Base-by-base conservation (phyloP, 1,140 invertebrate species). In the Paraescarpia echinospica region DNA sequence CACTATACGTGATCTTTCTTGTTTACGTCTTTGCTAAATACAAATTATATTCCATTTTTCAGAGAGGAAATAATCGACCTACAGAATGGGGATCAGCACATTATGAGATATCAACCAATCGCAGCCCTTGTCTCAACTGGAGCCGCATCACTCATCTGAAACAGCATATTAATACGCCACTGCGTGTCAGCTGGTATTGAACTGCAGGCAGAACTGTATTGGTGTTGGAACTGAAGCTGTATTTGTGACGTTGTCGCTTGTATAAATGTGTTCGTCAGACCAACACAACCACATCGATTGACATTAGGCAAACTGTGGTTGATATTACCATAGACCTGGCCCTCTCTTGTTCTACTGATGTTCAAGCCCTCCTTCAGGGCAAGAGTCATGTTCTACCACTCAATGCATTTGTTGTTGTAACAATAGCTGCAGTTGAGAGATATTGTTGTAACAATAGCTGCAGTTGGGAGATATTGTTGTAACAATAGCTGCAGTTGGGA, bases 21-120 rank as follows among this genome's bases (percentile, higher is more conserved):
- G 22, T 92, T 48, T 91, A 33, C 92, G 18, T 77, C 14, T 48
- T 8, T 48, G 14, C 5, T 48, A 48, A 48, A 27, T 31, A 27
- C 59, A 22, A 31, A 27, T 77, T 77, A 14, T 77, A 77, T 77
- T 77, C 1, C 22, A 5, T 77, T 77, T 95, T 94, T 35, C 94
- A 96, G 95, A 91, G 97, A 97, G 94, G 97, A 98, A 95, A 97
- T 98, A 93, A 96, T 98, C 34, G 97, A 98, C 94, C 97, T 98
- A 92, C 96, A 97, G 94, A 96, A 96, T 94, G 97, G 97, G 33
- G 97, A 97, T 4, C 98, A 98, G 95, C 97, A 98, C 94, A 97
- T 98, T 92, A 96, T 98, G 94, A 97, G 97, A 93, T 98, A 98
- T 94, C 97, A 97, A 94, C 97, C 97, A 89, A 95, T 98, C 92